Evolutionary conservation across 1,140 invertebrate species (phyloP).

Genomic region (Drosophila tani): DNA sequence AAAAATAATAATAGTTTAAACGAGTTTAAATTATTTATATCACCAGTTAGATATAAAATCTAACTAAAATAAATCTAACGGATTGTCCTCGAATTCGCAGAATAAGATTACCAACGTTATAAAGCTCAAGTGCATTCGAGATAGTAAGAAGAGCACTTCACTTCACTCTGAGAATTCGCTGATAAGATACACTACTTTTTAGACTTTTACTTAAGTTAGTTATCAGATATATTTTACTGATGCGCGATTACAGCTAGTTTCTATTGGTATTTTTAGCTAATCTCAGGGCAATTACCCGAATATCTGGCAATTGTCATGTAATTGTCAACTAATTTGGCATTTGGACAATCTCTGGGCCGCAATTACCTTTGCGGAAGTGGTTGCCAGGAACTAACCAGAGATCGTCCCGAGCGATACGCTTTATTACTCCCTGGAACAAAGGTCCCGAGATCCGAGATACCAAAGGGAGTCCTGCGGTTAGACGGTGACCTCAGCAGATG

Average conservation of each 20-base stretch:
- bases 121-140: background rate
- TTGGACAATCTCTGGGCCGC: constrained; percentile 29
- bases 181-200: constrained; percentile 3
- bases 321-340: constrained; percentile 72
- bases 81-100: background rate
- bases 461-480: constrained; percentile 26
- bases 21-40: too few relatives aligned
- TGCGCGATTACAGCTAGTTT: constrained; percentile 12
- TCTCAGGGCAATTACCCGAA: constrained; percentile 26
- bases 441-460: constrained; percentile 35
- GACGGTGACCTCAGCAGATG: constrained; percentile 72
- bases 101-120: background rate
- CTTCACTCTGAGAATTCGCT: background rate
- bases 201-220: background rate
- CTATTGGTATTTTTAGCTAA: background rate
- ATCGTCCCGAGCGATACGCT: constrained; percentile 46
- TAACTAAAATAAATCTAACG: too few relatives aligned
- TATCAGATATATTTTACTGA: background rate
- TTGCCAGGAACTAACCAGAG: constrained; percentile 29
- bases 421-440: constrained; percentile 44
- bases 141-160: background rate
- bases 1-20: too few relatives aligned
- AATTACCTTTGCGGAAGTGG: constrained; percentile 47
- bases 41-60: too few relatives aligned
- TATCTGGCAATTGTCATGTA: constrained; percentile 51